Conservation (phyloP, 1,140 invertebrate species). For the Zaprionus nigranus region DNA sequence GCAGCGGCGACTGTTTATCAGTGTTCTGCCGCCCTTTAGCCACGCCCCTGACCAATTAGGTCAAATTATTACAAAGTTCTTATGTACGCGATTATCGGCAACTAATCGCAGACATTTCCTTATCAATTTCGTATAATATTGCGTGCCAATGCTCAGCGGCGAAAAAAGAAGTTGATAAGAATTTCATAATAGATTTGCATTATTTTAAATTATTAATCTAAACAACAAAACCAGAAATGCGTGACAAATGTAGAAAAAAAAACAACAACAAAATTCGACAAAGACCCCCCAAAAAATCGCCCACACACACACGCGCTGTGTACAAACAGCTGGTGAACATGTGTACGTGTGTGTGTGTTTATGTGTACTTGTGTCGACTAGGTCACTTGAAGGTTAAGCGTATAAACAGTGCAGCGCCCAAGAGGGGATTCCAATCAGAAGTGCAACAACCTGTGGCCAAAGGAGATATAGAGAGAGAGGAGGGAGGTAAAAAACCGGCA, state of each 20-base stretch:
- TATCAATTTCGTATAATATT: not conserved
- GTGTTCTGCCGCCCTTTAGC: too few relatives aligned
- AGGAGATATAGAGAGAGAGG: conserved; percentile 7
- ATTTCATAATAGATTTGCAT: not conserved
- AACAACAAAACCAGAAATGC: not conserved
- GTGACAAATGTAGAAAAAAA: conserved; percentile 9
- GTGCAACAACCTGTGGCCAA: conserved; percentile 39
- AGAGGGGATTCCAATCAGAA: conserved; percentile 55
- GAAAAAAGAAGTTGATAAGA: conserved; percentile 15
- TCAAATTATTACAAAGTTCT: not conserved
- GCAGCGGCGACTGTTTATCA: conserved; percentile 14
- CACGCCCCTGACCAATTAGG: not conserved
- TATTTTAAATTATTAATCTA: not conserved
- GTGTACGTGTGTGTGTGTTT: conserved; percentile 32
- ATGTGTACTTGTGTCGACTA: conserved; percentile 46
- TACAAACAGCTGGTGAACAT: not conserved
- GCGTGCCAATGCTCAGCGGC: not conserved
- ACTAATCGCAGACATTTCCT: not conserved
- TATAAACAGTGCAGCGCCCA: conserved; percentile 43
- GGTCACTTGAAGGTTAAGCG: conserved; percentile 79
- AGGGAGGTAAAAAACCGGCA: conserved; percentile 38
- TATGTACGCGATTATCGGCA: conserved; percentile 10
- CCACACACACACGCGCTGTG: conserved; percentile 29
- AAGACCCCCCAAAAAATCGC: conserved; percentile 26
- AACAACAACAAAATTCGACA: conserved; percentile 32